These are phyloP conservation scores for Percopsis omiscomaycus DNA, from an alignment of 2,797 vertebrate species.

Conservation along the genomic window DNA sequence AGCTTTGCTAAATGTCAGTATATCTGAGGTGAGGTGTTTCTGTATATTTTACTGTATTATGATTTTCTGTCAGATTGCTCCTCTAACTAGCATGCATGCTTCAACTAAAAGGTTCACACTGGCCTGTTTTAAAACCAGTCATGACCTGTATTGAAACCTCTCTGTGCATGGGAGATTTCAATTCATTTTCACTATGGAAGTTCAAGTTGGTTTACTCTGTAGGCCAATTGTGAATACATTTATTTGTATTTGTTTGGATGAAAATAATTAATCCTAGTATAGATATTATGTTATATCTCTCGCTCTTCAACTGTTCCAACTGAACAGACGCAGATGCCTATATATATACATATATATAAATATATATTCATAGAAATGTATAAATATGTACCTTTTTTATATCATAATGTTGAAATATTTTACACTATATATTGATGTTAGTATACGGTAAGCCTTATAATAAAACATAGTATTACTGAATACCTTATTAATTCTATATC, in stretches of 20 bases:
- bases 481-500: slow-evolving; percentile 80
- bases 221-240: slow-evolving; percentile 52
- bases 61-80: slow-evolving; percentile 19
- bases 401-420: slow-evolving; percentile 75
- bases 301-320: slow-evolving; percentile 53
- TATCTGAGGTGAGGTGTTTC: slow-evolving; percentile 13
- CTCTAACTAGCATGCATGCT: slow-evolving; percentile 56
- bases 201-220: slow-evolving; percentile 45
- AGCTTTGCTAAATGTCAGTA: slow-evolving; percentile 9
- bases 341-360: slow-evolving; percentile 34
- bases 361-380: slow-evolving; percentile 72
- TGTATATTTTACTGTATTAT: slow-evolving; percentile 44
- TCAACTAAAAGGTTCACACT: slow-evolving; percentile 58
- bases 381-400: slow-evolving; percentile 76
- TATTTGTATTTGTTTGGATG: slow-evolving; percentile 71
- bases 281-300: slow-evolving; percentile 76
- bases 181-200: slow-evolving; percentile 65
- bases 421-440: slow-evolving; percentile 70
- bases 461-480: slow-evolving; percentile 77
- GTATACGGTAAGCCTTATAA: slow-evolving; percentile 74
- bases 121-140: slow-evolving; percentile 75
- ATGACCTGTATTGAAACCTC: slow-evolving; percentile 75
- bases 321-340: slow-evolving; percentile 55
- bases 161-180: slow-evolving; percentile 81
- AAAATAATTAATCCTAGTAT: slow-evolving; percentile 67